Evolutionary conservation across 2,888 invertebrate genomes (phyloP), one percentile per base, ranked within the genome.

Genomic region (Protonemura montana): DNA sequence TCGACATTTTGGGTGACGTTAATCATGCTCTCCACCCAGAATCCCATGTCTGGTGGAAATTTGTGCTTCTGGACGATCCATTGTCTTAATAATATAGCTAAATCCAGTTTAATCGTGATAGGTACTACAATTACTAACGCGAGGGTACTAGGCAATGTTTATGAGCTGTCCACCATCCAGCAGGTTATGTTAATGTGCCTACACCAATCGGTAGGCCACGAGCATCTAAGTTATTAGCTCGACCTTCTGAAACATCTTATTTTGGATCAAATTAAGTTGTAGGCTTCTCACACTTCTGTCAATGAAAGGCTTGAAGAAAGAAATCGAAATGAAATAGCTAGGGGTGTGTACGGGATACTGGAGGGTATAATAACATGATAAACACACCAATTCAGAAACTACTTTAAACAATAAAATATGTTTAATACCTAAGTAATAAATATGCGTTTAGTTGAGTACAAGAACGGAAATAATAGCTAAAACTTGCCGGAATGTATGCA

Each of bases 151-250:
- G 25, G 28, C 26, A 26, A 42, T 83, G 82, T 83, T 83, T 83
- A 83, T 42, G 82, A 83, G 41, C 82, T 35, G 6, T 42, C 28
- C 21, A 26, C 82, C 5, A 42, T n/a, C 82, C 26, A 84, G 59
- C 84, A 59, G 84, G 84, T 84, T 84, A 84, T 84, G 84, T 59
- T 27, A 84, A 84, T 84, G 82, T 42, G 28, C 28, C 82, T 26
- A 30, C 81, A 81, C 2, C 81, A 81, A 84, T 59, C 84, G 84
- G 76, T 84, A 84, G 76, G 76, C 84, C 84, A 84, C 84, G 84
- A 84, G 26, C 76, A 76, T 28, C 27, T 84, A 59, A 76, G 76
- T 59, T 84, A 84, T 84, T 84, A 84, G 76, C 21, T 27, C 76
- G 26, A 26, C 42, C 41, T 82, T 82, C 26, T 35, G 25, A 82